Evolutionary conservation across 1,140 invertebrate genomes (phyloP).

Genomic region (Mactra quadrangularis): DNA sequence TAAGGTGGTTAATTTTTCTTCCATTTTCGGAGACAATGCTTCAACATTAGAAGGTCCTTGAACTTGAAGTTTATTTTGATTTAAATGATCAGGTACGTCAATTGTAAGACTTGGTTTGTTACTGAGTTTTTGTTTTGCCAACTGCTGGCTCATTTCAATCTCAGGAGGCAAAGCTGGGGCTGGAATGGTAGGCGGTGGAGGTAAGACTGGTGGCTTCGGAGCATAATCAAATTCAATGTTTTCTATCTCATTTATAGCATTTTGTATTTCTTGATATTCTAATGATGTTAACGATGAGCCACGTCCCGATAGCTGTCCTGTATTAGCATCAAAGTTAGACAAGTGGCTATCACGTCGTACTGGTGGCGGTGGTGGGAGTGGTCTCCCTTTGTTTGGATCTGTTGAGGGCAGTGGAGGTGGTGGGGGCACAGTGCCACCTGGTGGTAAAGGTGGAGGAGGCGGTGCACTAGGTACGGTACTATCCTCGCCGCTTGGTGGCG

Average conservation of each 20-base stretch:
- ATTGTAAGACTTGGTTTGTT: constrained; percentile 46
- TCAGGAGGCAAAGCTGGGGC: constrained; percentile 63
- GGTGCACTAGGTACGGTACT: constrained; percentile 50
- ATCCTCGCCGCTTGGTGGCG: constrained; percentile 52
- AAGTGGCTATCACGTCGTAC: constrained; percentile 44
- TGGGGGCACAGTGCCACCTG: constrained; percentile 34
- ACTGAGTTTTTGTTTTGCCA: constrained; percentile 44
- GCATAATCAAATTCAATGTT: constrained; percentile 54
- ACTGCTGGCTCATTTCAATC: constrained; percentile 61
- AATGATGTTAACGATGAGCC: constrained; percentile 39
- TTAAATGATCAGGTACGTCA: constrained; percentile 38
- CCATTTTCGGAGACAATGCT: constrained; percentile 66
- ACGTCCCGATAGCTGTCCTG: not conserved
- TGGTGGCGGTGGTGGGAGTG: constrained; percentile 23
- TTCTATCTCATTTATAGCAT: constrained; percentile 57
- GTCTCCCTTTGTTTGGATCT: constrained; percentile 13
- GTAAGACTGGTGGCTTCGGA: constrained; percentile 59
- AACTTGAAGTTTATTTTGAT: constrained; percentile 57
- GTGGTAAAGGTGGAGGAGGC: constrained; percentile 64
- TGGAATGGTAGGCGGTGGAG: constrained; percentile 67
- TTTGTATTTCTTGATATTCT: constrained; percentile 60
- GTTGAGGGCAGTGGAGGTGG: constrained; percentile 34
- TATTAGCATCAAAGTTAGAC: not conserved
- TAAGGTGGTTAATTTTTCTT: constrained; percentile 66
- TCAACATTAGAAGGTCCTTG: constrained; percentile 65